phyloP scores from a whole-genome alignment of 2,888 invertebrate species.

The Xanthorhoe spadicearia region DNA sequence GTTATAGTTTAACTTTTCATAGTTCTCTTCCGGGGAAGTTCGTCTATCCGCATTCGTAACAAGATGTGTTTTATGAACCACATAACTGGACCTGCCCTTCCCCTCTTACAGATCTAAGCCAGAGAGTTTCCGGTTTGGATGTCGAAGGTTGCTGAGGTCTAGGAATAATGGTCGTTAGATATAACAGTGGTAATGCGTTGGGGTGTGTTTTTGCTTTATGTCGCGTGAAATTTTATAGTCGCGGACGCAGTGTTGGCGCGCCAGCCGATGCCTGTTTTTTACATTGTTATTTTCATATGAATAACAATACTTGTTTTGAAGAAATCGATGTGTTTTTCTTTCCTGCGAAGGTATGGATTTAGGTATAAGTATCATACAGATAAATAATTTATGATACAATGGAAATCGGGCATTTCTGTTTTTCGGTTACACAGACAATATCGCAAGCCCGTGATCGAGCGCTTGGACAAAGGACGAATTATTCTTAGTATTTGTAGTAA shows the following conservation, averaged over 20 bases:
- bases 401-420: too few relatives aligned
- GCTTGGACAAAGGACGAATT: background rate
- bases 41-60: slow-evolving; percentile 74
- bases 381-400: too few relatives aligned
- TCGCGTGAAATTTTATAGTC: slow-evolving; percentile 83
- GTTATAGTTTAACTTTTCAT: slow-evolving; percentile 76
- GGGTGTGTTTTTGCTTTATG: slow-evolving; percentile 85
- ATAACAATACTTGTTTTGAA: slow-evolving; percentile 18
- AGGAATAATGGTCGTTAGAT: slow-evolving; percentile 61
- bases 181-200: slow-evolving; percentile 74
- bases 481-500: background rate
- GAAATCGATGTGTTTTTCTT: background rate
- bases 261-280: slow-evolving; percentile 43
- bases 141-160: slow-evolving; percentile 52
- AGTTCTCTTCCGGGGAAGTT: slow-evolving; percentile 76
- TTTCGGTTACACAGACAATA: too few relatives aligned
- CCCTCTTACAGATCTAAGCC: slow-evolving; percentile 21
- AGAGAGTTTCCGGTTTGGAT: slow-evolving; percentile 5
- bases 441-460: too few relatives aligned
- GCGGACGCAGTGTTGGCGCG: slow-evolving; percentile 61
- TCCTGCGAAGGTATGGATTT: too few relatives aligned
- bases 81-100: slow-evolving; percentile 48
- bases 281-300: slow-evolving; percentile 32
- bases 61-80: slow-evolving; percentile 73
- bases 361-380: too few relatives aligned